Evolutionary conservation across 2,113 vertebrate species (phyloP).

Genomic region (Gasterosteus aculeatus): DNA sequence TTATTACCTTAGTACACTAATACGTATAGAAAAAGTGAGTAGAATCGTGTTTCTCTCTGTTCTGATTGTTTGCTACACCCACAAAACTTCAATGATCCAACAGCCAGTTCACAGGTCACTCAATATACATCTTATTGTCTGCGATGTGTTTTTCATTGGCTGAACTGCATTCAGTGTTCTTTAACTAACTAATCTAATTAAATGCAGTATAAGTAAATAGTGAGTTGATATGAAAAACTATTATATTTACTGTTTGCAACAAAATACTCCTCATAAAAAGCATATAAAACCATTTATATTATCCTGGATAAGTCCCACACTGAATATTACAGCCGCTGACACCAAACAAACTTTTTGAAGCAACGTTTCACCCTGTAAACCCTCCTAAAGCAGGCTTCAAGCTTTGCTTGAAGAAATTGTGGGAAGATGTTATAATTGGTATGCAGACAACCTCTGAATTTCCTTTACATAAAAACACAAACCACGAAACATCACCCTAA

Average conservation of each 20-base stretch:
- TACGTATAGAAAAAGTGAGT: too few species aligned
- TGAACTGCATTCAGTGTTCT: background rate
- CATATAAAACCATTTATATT: background rate
- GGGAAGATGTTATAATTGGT: background rate
- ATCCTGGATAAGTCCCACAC: background rate
- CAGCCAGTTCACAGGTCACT: slow-evolving; percentile 32
- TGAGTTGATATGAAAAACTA: background rate
- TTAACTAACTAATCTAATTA: background rate
- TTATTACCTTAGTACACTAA: background rate
- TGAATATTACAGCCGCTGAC: background rate
- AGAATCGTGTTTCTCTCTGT: background rate
- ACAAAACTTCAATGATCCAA: slow-evolving; percentile 15
- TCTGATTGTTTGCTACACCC: slow-evolving; percentile 4
- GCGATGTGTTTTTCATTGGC: background rate
- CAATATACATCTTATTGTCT: slow-evolving; percentile 16
- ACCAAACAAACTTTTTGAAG: background rate
- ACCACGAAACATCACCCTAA: background rate
- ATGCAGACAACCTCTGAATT: background rate
- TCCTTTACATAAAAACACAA: background rate
- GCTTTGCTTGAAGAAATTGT: background rate
- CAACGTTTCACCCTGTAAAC: background rate
- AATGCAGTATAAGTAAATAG: background rate
- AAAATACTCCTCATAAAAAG: background rate
- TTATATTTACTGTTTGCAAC: background rate
- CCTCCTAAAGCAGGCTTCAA: background rate